Evolutionary conservation across 2,888 invertebrate species (phyloP), one percentile per base, ranked within the genome.

Genomic region (Heterodera filipjevi): DNA sequence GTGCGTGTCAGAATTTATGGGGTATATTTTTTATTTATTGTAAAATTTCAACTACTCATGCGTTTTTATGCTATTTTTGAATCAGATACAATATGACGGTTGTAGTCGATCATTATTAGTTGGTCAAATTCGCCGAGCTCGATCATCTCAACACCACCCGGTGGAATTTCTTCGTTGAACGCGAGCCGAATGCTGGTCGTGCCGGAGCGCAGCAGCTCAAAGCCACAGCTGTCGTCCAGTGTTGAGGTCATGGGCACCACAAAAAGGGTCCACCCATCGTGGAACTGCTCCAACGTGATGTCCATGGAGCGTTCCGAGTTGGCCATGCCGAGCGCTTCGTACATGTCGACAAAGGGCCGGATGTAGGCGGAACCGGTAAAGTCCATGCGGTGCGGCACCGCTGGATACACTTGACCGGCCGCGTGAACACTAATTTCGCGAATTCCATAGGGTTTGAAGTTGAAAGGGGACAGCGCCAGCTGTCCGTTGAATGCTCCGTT

Each of bases 91-190:
- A 77, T 32, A 22, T 32, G 39, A 22, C 77, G 77, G 44, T 53
- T 78, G 30, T 78, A 27, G 59, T 79, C 80, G 22, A 79, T 81
- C 19, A 64, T 80, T 8, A 79, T n/a, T 8, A 79, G 3, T n/a
- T 79, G 79, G 22, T 80, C 79, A 76, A 79, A 79, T 3, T 79
- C 79, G 2, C 81, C 80, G n/a, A 79, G 16, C 19, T 81, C 80
- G 14, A 79, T 8, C 70, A 79, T 73, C 27, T 66, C 71, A 70
- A 72, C 72, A 10, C 79, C 79, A 22, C 70, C 79, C 0, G 79
- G 22, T 16, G 80, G 72, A 30, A 81, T 71, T 16, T 44, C 70
- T 6, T 14, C 27, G 49, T 80, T 66, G 32, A 79, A 80, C 46
- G 33, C n/a, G 44, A 66, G 19, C 33, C 33, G 39, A 12, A 79